Base-by-base conservation (phyloP, 2,797 vertebrate species). In the Erethizon dorsatum region DNA sequence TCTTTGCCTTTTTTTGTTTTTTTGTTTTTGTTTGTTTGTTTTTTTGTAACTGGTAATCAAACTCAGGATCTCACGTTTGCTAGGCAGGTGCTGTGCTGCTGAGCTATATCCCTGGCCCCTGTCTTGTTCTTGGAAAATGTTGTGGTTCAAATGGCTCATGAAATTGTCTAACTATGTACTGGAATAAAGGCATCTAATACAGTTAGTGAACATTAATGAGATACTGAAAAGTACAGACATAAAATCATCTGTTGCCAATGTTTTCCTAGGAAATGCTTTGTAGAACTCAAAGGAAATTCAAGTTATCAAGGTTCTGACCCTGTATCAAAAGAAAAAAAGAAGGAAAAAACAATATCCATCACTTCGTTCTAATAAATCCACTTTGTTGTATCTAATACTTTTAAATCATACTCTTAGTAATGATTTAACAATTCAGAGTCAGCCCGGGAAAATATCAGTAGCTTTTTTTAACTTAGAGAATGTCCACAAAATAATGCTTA, bases 241-340 rank as follows among this genome's bases (percentile, higher is more conserved):
- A 59, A 82, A 63, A 83, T 77, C 65, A 86, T 52, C 57, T 8
- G 11, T 73, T 95, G 24, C 18, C 24, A 80, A 24, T 28, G 33
- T 52, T 71, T 80, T 59, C 52, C 50, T 86, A 90, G 75, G 90
- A 67, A 86, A 82, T 92, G 65, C 24, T 17, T 86, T 90, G 14
- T n/a, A 65, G 37, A 80, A 84, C 41, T 65, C 26, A 71, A 84
- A 85, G 82, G 65, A 86, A 88, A 67, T 52, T 86, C 28, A 92
- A n/a, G 26, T 67, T 67, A 73, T 50, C 26, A 75, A 71, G 33
- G 28, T 18, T 45, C 33, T 18, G 20, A 33, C 11, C 28, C 41
- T 87, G 9, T 82, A 13, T 61, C 50, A 59, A 86, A 87, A 41
- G 37, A 41, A 90, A 50, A 20, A 82, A 24, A 11, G 67, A 41